Evolutionary conservation across 2,113 vertebrate species (phyloP).

Genomic region (Pseudorectes ferrugineus): DNA sequence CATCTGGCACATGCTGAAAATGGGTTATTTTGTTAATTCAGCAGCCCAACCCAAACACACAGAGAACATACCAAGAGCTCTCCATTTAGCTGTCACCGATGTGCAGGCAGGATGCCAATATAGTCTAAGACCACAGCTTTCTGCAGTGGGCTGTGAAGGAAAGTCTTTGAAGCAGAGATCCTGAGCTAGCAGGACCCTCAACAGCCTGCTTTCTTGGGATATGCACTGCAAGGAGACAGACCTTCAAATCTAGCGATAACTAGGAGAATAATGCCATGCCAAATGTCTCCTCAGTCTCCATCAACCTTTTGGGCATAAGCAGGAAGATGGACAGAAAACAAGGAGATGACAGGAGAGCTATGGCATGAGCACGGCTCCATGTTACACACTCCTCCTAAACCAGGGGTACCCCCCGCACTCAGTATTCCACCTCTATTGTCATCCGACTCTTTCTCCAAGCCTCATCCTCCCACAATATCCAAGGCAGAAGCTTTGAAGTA

Average conservation of each 20-base stretch:
- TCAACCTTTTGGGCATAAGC: not conserved
- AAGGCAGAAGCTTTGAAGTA: not conserved
- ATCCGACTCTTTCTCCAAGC: not conserved
- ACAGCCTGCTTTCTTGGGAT: not conserved
- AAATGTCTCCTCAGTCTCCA: not conserved
- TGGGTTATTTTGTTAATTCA: not conserved
- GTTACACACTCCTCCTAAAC: not conserved
- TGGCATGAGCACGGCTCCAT: not conserved
- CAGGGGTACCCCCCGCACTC: not conserved
- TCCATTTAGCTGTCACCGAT: not conserved
- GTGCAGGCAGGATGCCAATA: not conserved
- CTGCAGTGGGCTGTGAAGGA: not conserved
- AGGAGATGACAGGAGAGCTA: not conserved
- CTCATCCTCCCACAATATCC: not conserved
- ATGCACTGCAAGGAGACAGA: not conserved
- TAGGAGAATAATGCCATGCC: not conserved
- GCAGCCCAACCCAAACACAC: not conserved
- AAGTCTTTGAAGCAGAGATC: not conserved
- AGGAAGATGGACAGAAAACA: not conserved
- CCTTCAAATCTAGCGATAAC: not conserved
- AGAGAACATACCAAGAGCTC: not conserved
- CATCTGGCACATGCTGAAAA: not conserved
- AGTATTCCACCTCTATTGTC: not conserved
- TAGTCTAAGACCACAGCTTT: not conserved
- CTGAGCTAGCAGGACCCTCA: not conserved